These are phyloP conservation scores for Platynereis dumerilii DNA, from an alignment of 2,888 invertebrate species.

Conservation along the genomic window DNA sequence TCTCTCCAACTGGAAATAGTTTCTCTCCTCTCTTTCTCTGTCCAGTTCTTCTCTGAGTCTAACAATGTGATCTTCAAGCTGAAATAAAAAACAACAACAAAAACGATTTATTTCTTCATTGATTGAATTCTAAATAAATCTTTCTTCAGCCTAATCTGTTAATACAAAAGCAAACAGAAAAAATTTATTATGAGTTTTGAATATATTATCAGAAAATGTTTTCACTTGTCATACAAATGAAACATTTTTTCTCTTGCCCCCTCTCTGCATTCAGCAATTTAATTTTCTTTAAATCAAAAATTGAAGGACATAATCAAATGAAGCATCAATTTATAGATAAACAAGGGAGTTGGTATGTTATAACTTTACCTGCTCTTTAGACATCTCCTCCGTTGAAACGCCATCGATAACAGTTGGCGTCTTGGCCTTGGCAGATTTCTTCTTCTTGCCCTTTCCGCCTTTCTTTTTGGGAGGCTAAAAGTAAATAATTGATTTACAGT, in stretches of 20 bases:
- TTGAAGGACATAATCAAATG: too few relatives aligned
- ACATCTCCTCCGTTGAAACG: conserved; percentile 90
- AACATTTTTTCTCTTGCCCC: too few relatives aligned
- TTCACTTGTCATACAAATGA: too few relatives aligned
- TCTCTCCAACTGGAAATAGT: conserved; percentile 92
- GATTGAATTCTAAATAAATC: too few relatives aligned
- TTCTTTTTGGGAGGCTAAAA: conserved; percentile 56
- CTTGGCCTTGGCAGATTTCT: conserved; percentile 57
- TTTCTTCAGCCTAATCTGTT: too few relatives aligned
- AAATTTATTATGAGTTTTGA: too few relatives aligned
- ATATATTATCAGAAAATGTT: too few relatives aligned
- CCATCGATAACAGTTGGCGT: conserved; percentile 75
- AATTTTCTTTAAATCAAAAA: too few relatives aligned
- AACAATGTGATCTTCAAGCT: conserved; percentile 86
- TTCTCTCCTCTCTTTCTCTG: conserved; percentile 91
- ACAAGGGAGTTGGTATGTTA: too few relatives aligned
- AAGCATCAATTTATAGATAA: too few relatives aligned
- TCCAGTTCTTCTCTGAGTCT: conserved; percentile 89
- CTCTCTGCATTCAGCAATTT: too few relatives aligned
- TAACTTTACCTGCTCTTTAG: conserved; percentile 77
- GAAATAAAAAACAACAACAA: conserved; percentile 52
- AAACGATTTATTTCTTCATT: neutral
- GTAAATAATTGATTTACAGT: conserved; percentile 4
- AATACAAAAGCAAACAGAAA: too few relatives aligned
- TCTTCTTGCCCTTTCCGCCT: conserved; percentile 47